Base-by-base conservation (phyloP, 2,888 invertebrate genomes). In the Pachycephus smyrnensis region DNA sequence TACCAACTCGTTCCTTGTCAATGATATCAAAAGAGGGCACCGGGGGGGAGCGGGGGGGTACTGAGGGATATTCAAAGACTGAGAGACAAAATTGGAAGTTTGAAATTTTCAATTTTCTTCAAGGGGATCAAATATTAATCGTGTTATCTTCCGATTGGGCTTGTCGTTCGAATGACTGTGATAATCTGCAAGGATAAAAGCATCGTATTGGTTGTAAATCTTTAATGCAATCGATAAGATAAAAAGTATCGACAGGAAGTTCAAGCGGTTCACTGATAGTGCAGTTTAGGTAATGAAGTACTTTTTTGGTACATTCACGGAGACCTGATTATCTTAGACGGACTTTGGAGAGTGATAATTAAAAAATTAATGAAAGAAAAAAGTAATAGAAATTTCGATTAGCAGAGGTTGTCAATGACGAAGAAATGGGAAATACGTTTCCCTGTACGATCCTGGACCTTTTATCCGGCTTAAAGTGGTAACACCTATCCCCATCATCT, bases 381-480 rank as follows among this genome's bases (percentile, higher is more conserved):
- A 23, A 55, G 23, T 55, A 40, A 40, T 15, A 55, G 23, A 6
- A 2, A 23, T 9, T 23, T 23, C 0, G 15, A 55, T 55, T 23
- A 23, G 1, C 23, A 23, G 40, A 33, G 23, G 6, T 23, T 55
- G 23, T 23, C 40, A 55, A 55, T 55, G 6, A 23, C 23, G 40
- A 55, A 23, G 6, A 55, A 55, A 55, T 55, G 6, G 40, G 2
- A 55, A 55, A 55, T 15, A 55, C 23, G 6, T 55, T 55, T 15
- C 9, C 9, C 40, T 23, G 15, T 15, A 1, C 40, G 40, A 40
- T 23, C 40, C 40, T 2, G 23, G 23, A 55, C 23, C 40, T 23
- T 82, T 85, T 84, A 89, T 89, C 87, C 87, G 88, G 89, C 88
- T 89, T 89, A 89, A 55, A 23, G 23, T 85, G 86, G 85, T 89